Conservation (phyloP, 2,888 invertebrate species). For the Oscheius sp. region DNA sequence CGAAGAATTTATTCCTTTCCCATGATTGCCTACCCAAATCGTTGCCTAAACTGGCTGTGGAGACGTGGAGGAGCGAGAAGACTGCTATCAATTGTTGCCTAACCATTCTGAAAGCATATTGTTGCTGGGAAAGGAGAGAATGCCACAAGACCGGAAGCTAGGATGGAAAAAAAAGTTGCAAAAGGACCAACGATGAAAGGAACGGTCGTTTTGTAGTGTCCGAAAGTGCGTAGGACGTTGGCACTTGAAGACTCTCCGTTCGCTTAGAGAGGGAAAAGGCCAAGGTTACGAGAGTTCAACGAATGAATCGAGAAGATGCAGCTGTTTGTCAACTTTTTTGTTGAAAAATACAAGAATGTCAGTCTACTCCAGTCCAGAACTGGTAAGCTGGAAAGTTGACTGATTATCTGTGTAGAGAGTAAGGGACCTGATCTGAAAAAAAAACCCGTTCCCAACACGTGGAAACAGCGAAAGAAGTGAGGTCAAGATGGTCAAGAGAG, state of each 20-base stretch:
- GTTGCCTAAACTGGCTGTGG: neutral
- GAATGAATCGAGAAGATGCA: too few species aligned
- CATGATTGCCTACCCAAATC: constrained; percentile 12
- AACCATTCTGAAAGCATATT: constrained; percentile 25
- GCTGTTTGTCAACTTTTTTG: too few species aligned
- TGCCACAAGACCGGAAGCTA: neutral
- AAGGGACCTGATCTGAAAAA: neutral
- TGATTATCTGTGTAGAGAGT: too few species aligned
- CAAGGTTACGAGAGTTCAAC: too few species aligned
- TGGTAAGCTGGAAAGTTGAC: too few species aligned
- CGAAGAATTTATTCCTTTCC: neutral
- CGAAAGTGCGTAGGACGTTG: too few species aligned
- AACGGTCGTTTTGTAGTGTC: too few species aligned
- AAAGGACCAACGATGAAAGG: too few species aligned
- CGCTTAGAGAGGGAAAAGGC: too few species aligned
- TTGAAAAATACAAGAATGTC: too few species aligned
- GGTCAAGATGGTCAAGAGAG: neutral
- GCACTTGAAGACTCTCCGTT: too few species aligned
- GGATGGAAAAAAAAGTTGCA: neutral
- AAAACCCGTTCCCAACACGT: neutral
- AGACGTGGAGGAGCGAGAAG: neutral
- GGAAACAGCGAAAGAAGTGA: neutral
- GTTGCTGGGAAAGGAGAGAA: neutral
- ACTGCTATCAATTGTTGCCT: constrained; percentile 30
- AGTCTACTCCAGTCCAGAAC: neutral